Base-by-base conservation (phyloP, 2,797 vertebrate genomes). In the Alcedo quadribrachys region DNA sequence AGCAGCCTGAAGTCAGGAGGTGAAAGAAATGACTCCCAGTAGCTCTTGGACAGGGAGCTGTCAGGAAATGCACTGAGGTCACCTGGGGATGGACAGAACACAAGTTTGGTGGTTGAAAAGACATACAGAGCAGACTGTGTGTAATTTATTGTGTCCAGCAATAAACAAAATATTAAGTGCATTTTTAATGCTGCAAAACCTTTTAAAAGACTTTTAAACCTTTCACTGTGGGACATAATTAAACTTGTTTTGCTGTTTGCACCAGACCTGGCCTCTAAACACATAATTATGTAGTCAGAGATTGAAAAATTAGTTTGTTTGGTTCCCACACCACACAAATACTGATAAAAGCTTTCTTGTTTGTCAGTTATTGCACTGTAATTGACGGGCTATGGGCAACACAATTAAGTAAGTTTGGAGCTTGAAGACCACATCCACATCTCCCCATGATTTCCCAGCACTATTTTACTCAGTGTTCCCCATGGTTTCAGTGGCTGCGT, bases 331-430 rank as follows among this genome's bases (percentile, higher is more conserved):
- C 73, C 32, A 57, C 4, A 2, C n/a, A 77, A 70, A 94, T 76
- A 74, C 14, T 33, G 51, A 67, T 94, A 93, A 96, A 95, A 96
- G 89, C 82, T 81, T 84, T 83, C 90, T 85, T n/a, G 9, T 75
- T 63, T 90, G 80, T 91, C 70, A 86, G 28, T 73, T 87, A 78
- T 12, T 74, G 54, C 45, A 15, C 58, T 67, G 27, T 61, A 91
- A 69, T 37, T 79, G 61, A 54, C 60, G 67, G 57, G n/a, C 42
- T 37, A 70, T 6, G 20, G 57, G 57, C 53, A 88, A 57, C 24
- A 66, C 25, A 73, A 12, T 57, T 70, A 27, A 4, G 30, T 0
- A 12, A 42, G 32, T 75, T 89, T 45, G 48, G 46, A 89, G 11
- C n/a, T 55, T 76, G 35, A 81, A 69, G 85, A 83, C 74, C 55